Conservation (phyloP, 2,888 invertebrate genomes). For the Drosophila acutilabella region DNA sequence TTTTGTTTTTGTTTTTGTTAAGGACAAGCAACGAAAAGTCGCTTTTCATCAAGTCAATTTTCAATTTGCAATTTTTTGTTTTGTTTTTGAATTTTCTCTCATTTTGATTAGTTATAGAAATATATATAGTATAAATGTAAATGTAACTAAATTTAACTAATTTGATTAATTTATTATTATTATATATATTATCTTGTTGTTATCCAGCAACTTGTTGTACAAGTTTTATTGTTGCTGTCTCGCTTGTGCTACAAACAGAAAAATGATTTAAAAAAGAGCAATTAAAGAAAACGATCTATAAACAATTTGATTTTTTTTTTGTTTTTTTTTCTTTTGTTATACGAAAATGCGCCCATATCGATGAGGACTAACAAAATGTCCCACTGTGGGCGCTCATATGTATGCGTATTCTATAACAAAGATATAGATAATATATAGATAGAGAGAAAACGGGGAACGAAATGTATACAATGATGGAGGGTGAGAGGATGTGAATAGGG, state of each 20-base stretch:
- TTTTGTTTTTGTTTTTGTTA: conserved; percentile 34
- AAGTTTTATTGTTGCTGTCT: conserved; percentile 52
- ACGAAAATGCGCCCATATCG: conserved; percentile 20
- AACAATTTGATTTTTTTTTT: conserved; percentile 44
- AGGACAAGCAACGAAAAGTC: conserved; percentile 53
- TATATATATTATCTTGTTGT: conserved; percentile 27
- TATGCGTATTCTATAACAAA: conserved; percentile 72
- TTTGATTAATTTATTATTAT: conserved; percentile 34
- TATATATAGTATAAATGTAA: conserved; percentile 37
- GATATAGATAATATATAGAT: conserved; percentile 32
- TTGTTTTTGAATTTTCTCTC: conserved; percentile 31
- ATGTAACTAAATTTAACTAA: conserved; percentile 79
- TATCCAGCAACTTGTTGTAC: conserved; percentile 70
- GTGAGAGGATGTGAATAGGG: conserved; percentile 1
- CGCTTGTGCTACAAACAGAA: conserved; percentile 69
- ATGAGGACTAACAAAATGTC: conserved; percentile 10
- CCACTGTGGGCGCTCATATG: conserved; percentile 59
- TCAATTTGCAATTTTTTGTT: conserved; percentile 17
- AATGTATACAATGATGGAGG: conserved; percentile 31
- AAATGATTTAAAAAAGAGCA: conserved; percentile 45
- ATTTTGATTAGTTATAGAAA: conserved; percentile 64
- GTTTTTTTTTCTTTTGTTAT: neutral
- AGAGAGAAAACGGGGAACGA: conserved; percentile 17
- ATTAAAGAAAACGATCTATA: conserved; percentile 46
- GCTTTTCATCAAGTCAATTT: conserved; percentile 33